Evolutionary conservation across 2,113 vertebrate genomes (phyloP).

Genomic region (Fregetta grallaria): DNA sequence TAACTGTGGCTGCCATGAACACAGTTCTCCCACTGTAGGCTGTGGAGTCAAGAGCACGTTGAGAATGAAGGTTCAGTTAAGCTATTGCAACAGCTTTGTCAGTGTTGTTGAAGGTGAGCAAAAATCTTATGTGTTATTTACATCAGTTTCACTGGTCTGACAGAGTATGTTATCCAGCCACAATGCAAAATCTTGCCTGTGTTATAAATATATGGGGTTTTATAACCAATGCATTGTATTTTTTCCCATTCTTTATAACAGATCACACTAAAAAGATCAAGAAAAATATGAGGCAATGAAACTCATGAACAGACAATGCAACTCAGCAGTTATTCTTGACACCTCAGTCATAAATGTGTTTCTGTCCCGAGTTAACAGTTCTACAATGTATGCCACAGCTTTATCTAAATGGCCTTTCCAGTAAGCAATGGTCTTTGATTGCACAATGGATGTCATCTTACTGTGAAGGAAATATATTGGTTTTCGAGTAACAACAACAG

Average conservation of each 20-base stretch:
- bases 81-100: not conserved
- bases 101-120: not conserved
- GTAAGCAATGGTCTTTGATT: not conserved
- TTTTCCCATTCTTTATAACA: not conserved
- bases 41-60: not conserved
- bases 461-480: not conserved
- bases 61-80: not conserved
- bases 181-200: not conserved
- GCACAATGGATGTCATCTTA: not conserved
- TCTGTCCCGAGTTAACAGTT: not conserved
- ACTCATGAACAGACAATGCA: not conserved
- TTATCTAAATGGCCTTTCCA: not conserved
- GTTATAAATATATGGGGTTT: not conserved
- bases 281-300: not conserved
- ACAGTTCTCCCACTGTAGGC: not conserved
- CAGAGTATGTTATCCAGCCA: not conserved
- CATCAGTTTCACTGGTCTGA: not conserved
- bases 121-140: not conserved
- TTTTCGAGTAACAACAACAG: not conserved
- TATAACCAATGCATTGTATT: not conserved
- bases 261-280: not conserved
- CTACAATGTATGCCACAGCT: not conserved
- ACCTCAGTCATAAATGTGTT: not conserved
- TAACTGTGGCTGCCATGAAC: not conserved
- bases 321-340: not conserved